Base-by-base conservation (phyloP, 2,113 vertebrate species). In the Scomber scombrus region DNA sequence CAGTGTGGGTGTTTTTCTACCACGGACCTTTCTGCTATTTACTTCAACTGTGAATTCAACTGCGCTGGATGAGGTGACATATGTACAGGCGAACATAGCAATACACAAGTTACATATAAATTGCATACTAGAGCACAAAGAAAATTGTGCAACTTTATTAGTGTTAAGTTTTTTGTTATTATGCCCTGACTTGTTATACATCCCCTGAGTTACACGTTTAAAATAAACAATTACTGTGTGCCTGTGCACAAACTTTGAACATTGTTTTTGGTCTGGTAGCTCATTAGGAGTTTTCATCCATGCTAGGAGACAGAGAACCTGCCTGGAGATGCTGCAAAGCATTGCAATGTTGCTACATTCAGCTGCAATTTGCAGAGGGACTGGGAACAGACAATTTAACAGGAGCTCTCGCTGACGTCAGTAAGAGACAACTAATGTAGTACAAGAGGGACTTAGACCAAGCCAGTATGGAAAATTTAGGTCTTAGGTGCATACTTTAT, bases 271-370 rank as follows among this genome's bases (percentile, higher is more conserved):
- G 12, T 80, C 58, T 49, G 21, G 9, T 49, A 11, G 55, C 73
- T 83, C 58, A 74, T 81, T 81, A 78, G 23, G 52, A 18, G 66
- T 66, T 77, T 84, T 69, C 11, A 55, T 61, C 65, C 56, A 56
- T 60, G 14, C 26, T 10, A 0, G 69, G 47, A 75, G 50, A 34
- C 63, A 63, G 29, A 43, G 46, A 23, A 19, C 2, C 29, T 19
- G 23, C 47, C 40, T 46, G 40, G 26, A 70, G 65, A 58, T 54
- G 29, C 21, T 46, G 26, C 19, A 11, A 56, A 46, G 45, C 45
- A 55, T 52, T 14, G 3, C 34, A 45, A 50, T 23, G 0, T 19
- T 45, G 3, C 21, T 45, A 13, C 65, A 2, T 64, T 66, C 50
- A 68, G 66, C 29, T 76, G 66, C 57, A 31, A 50, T 62, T 46